These are phyloP conservation scores for Ceratosolen solmsi DNA, from an alignment of 1,140 invertebrate genomes.

Conservation along the genomic window DNA sequence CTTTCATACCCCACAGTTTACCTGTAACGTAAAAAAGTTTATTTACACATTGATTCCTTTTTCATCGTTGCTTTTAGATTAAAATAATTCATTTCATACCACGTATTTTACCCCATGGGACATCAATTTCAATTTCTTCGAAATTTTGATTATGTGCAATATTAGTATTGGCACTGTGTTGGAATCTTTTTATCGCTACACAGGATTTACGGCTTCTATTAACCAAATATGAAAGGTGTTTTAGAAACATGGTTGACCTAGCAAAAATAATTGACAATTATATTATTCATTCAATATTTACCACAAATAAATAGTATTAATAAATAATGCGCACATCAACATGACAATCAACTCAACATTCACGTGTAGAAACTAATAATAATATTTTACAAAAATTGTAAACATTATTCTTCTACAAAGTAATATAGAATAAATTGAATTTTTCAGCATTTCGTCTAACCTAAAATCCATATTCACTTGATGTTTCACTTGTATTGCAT, in stretches of 20 bases:
- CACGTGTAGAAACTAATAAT: too few relatives aligned
- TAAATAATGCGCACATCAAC: too few relatives aligned
- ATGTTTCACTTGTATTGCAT: too few relatives aligned
- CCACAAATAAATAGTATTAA: neutral
- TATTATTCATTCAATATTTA: neutral
- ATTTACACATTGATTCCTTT: neutral
- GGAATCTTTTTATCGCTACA: neutral
- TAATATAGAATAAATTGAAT: too few relatives aligned
- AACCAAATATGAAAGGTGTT: neutral
- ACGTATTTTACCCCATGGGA: slow-evolving; percentile 80
- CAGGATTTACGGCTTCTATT: neutral
- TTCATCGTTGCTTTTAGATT: neutral
- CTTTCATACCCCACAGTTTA: slow-evolving; percentile 79
- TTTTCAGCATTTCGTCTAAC: too few relatives aligned
- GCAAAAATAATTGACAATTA: neutral
- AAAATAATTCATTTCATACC: slow-evolving; percentile 61
- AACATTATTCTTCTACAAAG: too few relatives aligned
- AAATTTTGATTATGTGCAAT: slow-evolving; percentile 4
- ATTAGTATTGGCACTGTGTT: neutral
- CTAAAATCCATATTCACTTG: too few relatives aligned
- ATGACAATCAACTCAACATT: too few relatives aligned
- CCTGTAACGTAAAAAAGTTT: slow-evolving; percentile 54
- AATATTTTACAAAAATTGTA: too few relatives aligned
- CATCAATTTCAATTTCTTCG: slow-evolving; percentile 77
- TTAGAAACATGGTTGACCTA: slow-evolving; percentile 12